These are phyloP conservation scores for Caenorhabditis tropicalis DNA, from an alignment of 1,140 invertebrate species.

Conservation along the genomic window DNA sequence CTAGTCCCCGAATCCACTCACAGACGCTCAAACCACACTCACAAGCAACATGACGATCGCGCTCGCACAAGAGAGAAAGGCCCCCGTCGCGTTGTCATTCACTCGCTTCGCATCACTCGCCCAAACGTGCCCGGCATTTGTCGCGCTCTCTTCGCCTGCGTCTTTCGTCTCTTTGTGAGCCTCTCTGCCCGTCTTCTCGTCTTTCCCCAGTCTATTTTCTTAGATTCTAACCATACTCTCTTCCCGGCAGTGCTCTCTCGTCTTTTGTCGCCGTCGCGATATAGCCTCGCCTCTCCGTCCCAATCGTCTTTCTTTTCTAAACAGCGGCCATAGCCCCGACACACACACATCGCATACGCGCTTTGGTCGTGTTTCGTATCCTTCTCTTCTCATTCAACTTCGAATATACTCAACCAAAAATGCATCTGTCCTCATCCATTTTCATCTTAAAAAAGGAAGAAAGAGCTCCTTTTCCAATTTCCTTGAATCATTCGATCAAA, in stretches of 20 bases:
- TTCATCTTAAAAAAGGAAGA: background rate
- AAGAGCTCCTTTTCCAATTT: background rate
- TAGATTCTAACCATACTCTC: background rate
- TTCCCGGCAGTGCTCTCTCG: background rate
- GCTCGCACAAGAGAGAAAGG: conserved; percentile 35
- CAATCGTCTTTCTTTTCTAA: conserved; percentile 31
- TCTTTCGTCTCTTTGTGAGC: background rate
- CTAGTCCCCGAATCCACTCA: conserved; percentile 33
- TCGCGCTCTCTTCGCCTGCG: background rate
- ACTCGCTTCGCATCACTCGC: conserved; percentile 27
- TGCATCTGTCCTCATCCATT: conserved; percentile 19
- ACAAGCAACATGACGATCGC: conserved; percentile 44
- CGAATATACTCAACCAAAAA: conserved; percentile 16
- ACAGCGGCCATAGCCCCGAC: conserved; percentile 30
- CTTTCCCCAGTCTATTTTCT: background rate
- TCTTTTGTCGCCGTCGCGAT: background rate
- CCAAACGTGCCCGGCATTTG: conserved; percentile 8
- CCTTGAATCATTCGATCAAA: background rate
- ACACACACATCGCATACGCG: conserved; percentile 33
- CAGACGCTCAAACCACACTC: conserved; percentile 37
- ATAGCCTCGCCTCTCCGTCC: conserved; percentile 34
- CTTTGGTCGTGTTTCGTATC: conserved; percentile 31
- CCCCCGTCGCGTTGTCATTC: conserved; percentile 42
- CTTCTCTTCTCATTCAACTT: conserved; percentile 28
- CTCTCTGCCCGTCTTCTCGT: background rate